Base-by-base conservation (phyloP, 2,113 vertebrate species). In the Zingel zingel region DNA sequence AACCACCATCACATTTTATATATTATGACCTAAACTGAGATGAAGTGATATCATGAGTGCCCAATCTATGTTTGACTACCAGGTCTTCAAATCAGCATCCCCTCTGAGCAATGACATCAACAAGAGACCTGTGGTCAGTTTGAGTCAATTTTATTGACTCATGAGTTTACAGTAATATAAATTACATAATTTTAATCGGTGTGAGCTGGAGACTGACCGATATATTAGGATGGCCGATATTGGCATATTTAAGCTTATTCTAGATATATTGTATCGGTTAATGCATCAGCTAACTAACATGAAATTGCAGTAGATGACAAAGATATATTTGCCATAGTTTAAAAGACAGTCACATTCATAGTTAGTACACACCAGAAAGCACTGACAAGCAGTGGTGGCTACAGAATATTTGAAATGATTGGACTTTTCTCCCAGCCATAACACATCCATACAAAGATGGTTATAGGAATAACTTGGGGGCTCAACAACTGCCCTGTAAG, bases 11-110 rank as follows among this genome's bases (percentile, higher is more conserved):
- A 90, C 48, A 70, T 83, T 87, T 85, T 21, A 86, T 58, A 88
- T 81, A 92, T 93, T 84, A 94, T 93, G 90, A 90, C 57, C 84
- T 89, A 80, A 93, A 56, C 77, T 59, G 51, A 88, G 78, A 89
- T 62, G 74, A 74, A 73, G 71, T 88, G 88, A 94, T 94, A 88
- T 93, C 81, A 92, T 87, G 67, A 81, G 82, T 84, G 77, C 64
- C 70, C 77, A 11, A 68, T 82, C 67, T 84, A 62, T 30, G 23
- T 72, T 67, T 70, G 62, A 58, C 61, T 30, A 76, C 81, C 68
- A 81, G 27, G 18, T 75, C 77, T 86, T 79, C 64, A 64, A 80
- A 84, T 77, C 56, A 74, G 27, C 71, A 54, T 92, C 86, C 76
- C 91, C 67, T 86, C 82, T 83, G 89, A 84, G 87, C 54, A 82